Evolutionary conservation across 1,140 invertebrate species (phyloP).

Genomic region (Trachymyrmex septentrionalis): DNA sequence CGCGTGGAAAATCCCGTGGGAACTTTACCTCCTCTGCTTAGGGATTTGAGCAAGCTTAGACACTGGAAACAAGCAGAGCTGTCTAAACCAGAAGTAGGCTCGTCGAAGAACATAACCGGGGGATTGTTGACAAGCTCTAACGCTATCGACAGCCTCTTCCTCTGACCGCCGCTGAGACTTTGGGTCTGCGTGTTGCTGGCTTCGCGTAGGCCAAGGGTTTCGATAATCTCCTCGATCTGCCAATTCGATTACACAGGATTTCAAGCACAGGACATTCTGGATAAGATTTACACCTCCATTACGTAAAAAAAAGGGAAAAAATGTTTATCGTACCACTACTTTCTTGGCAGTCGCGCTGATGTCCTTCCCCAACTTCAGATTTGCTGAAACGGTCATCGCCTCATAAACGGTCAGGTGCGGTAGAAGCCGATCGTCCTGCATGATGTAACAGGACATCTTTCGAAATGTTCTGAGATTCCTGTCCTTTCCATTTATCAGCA

Average conservation of each 20-base stretch:
- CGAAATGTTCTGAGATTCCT: conserved; percentile 94
- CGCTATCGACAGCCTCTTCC: conserved; percentile 96
- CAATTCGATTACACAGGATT: conserved; percentile 62
- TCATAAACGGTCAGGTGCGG: conserved; percentile 96
- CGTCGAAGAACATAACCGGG: conserved; percentile 98
- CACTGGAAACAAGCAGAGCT: conserved; percentile 97
- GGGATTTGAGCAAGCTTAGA: conserved; percentile 92
- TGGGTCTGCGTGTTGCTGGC: conserved; percentile 92
- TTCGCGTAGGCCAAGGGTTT: conserved; percentile 91
- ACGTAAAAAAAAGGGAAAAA: not conserved
- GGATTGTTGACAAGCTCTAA: conserved; percentile 96
- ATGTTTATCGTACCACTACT: conserved; percentile 86
- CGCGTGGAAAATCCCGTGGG: not conserved
- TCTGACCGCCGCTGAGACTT: conserved; percentile 96
- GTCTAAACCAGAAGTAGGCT: conserved; percentile 98
- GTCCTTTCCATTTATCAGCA: conserved; percentile 94
- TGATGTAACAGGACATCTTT: conserved; percentile 98
- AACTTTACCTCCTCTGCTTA: conserved; percentile 89
- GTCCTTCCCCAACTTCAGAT: conserved; percentile 95
- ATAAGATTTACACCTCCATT: not conserved
- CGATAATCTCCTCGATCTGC: conserved; percentile 93
- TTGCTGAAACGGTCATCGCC: conserved; percentile 96
- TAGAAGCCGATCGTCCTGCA: conserved; percentile 97
- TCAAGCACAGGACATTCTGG: not conserved
- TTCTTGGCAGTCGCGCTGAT: conserved; percentile 91